Percentiles rank a stretch among this genome's conserved stretches.
Evolutionary conservation across 2,797 vertebrate species (phyloP).

Genomic region (Pantherophis vulpinus): DNA sequence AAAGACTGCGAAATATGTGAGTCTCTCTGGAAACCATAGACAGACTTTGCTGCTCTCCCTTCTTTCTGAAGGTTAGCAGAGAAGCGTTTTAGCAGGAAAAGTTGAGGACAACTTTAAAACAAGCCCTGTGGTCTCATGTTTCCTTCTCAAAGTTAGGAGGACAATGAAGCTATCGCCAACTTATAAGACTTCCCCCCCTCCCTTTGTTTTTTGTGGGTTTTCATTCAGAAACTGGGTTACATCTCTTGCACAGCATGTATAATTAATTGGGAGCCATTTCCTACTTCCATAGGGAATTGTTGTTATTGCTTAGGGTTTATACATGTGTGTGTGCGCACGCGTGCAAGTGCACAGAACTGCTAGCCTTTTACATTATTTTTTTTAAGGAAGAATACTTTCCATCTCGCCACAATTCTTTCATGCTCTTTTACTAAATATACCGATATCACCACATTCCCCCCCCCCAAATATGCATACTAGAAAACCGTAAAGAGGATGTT

Average conservation of each 20-base stretch:
- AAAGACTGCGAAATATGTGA: slow-evolving; percentile 32
- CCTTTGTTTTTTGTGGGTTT: slow-evolving; percentile 35
- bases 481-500: neutral
- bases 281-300: slow-evolving; percentile 13
- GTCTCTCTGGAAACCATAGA: slow-evolving; percentile 36
- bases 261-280: slow-evolving; percentile 60
- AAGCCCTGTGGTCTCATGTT: slow-evolving; percentile 33
- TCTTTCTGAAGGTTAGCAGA: slow-evolving; percentile 44
- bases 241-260: slow-evolving; percentile 46
- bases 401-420: neutral
- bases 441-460: neutral
- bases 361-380: slow-evolving; percentile 12
- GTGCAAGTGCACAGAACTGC: neutral
- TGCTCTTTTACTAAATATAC: neutral
- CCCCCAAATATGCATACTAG: neutral
- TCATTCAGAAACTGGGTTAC: slow-evolving; percentile 19
- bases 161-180: slow-evolving; percentile 57
- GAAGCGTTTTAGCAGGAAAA: slow-evolving; percentile 58
- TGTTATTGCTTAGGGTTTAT: slow-evolving; percentile 24
- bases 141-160: slow-evolving; percentile 48
- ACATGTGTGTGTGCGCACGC: neutral
- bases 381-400: neutral
- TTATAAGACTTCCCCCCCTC: slow-evolving; percentile 30
- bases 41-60: slow-evolving; percentile 46
- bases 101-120: slow-evolving; percentile 39